Percentiles rank a stretch among this genome's conserved stretches.
Evolutionary conservation across 2,797 vertebrate genomes (phyloP).

Genomic region (Galago senegalensis): DNA sequence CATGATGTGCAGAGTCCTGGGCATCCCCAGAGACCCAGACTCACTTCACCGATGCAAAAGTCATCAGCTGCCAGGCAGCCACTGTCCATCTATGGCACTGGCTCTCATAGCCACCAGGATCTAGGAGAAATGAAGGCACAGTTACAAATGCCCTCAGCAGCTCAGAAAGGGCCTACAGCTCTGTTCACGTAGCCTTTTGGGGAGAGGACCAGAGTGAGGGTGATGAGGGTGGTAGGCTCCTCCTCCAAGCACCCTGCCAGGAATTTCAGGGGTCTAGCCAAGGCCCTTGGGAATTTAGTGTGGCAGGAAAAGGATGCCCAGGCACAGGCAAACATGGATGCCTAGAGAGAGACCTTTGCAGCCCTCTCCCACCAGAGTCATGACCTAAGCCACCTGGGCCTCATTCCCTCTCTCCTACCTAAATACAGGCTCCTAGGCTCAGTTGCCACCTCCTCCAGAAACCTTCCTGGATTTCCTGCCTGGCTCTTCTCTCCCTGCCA

Average conservation of each 20-base stretch:
- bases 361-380: not conserved
- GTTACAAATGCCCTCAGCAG: not conserved
- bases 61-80: slow-evolving; percentile 95
- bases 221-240: not conserved
- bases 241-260: not conserved
- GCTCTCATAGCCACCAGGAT: slow-evolving; percentile 89
- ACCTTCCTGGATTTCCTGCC: not conserved
- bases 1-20: not conserved
- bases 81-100: slow-evolving; percentile 93
- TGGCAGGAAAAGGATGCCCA: too few relatives aligned
- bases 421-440: not conserved
- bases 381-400: not conserved
- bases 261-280: not conserved
- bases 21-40: not conserved
- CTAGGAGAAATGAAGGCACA: slow-evolving; percentile 82
- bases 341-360: not conserved
- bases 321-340: not conserved
- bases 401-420: not conserved
- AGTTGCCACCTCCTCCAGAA: slow-evolving; percentile 21
- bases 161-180: not conserved
- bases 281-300: not conserved
- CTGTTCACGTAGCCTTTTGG: not conserved
- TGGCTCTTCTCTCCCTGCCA: not conserved
- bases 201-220: not conserved
- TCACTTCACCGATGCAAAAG: slow-evolving; percentile 93